These are phyloP conservation scores for Climacteris rufus DNA, from an alignment of 2,113 vertebrate genomes.

Conservation along the genomic window DNA sequence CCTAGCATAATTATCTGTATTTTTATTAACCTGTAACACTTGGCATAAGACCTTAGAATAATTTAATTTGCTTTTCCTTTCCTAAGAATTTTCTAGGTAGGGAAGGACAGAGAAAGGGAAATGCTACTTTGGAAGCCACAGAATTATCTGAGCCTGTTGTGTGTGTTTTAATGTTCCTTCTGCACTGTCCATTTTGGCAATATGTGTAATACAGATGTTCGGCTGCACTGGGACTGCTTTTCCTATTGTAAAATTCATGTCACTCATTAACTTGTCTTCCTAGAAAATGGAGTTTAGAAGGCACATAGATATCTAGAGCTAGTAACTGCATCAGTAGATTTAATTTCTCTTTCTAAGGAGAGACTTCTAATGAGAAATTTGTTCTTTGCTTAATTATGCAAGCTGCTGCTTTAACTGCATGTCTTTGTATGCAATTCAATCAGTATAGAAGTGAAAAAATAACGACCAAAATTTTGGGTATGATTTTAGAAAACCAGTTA, in stretches of 20 bases:
- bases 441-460: not conserved
- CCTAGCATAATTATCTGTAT: not conserved
- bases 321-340: not conserved
- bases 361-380: conserved; percentile 16
- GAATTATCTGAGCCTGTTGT: not conserved
- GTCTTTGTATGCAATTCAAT: not conserved
- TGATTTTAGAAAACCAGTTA: not conserved
- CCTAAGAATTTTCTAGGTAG: not conserved
- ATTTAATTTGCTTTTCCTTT: not conserved
- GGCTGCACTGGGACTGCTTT: not conserved
- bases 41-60: not conserved
- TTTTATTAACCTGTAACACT: not conserved
- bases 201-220: not conserved
- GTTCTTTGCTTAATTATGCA: not conserved
- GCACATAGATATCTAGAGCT: not conserved
- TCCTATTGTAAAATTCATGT: not conserved
- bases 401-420: not conserved
- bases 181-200: not conserved
- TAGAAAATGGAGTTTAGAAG: not conserved
- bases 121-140: not conserved
- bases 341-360: conserved; percentile 12
- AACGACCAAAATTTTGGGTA: not conserved
- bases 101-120: not conserved
- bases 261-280: not conserved
- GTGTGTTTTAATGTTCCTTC: not conserved